phyloP scores from a whole-genome alignment of 2,888 invertebrate species.

The Thecocarcelia acutangulata region DNA sequence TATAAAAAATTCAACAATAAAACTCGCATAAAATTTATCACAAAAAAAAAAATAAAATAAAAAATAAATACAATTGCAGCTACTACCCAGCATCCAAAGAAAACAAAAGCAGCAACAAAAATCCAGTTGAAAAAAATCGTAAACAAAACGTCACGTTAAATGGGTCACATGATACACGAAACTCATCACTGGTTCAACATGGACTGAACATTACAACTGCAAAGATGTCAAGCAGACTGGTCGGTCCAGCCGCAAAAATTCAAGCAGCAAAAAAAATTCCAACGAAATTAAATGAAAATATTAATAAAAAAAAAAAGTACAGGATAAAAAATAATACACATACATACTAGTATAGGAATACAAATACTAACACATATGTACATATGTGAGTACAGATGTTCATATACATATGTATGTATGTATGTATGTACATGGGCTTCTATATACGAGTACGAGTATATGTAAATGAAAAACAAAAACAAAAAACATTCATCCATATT shows the following conservation, averaged over 20 bases:
- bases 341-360: too few species aligned
- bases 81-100: conserved; percentile 1
- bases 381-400: too few species aligned
- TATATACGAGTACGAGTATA: too few species aligned
- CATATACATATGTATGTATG: too few species aligned
- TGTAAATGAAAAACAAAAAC: conserved; percentile 38
- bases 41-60: too few species aligned
- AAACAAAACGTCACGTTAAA: conserved; percentile 64
- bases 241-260: neutral
- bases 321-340: neutral
- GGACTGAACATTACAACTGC: conserved; percentile 14
- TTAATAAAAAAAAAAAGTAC: neutral
- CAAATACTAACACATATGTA: neutral
- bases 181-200: conserved; percentile 57
- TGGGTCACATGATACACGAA: conserved; percentile 62
- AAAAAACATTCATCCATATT: conserved; percentile 42
- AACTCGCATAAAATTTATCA: conserved; percentile 1
- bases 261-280: conserved; percentile 14
- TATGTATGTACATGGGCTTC: too few species aligned
- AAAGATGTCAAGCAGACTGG: conserved; percentile 11
- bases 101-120: conserved; percentile 22
- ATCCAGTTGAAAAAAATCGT: conserved; percentile 12
- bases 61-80: neutral
- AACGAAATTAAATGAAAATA: conserved; percentile 32
- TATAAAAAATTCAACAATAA: conserved; percentile 52